Conservation (phyloP, 2,888 invertebrate genomes). For the Ochropleura plecta region DNA sequence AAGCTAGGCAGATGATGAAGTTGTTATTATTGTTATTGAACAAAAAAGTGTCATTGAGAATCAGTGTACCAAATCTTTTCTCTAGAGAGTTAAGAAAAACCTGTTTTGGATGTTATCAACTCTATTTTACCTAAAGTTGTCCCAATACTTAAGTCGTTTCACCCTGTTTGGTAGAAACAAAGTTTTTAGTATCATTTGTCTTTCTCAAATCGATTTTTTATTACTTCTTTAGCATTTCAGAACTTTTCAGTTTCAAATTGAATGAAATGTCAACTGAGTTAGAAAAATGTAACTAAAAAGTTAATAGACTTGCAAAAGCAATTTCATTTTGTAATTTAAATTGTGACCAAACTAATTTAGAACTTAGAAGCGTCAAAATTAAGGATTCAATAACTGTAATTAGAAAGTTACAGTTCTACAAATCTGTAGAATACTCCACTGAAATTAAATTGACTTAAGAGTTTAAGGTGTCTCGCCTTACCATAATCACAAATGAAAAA, state of each 20-base stretch:
- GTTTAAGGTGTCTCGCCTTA: no score
- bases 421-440: neutral
- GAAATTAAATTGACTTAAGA: neutral
- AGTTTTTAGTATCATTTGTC: slow-evolving; percentile 14
- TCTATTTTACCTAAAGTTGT: neutral
- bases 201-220: neutral
- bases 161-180: slow-evolving; percentile 3
- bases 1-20: no score
- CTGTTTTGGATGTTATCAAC: neutral
- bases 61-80: neutral
- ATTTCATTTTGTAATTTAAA: slow-evolving; percentile 9
- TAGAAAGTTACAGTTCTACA: neutral
- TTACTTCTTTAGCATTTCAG: slow-evolving; percentile 7
- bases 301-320: slow-evolving; percentile 6
- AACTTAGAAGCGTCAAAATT: neutral
- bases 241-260: slow-evolving; percentile 3
- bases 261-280: slow-evolving; percentile 1
- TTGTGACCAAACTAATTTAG: neutral
- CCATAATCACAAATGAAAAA: no score
- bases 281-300: slow-evolving; percentile 1
- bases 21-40: neutral
- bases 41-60: neutral
- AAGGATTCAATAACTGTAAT: neutral
- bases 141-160: neutral
- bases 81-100: neutral